These are phyloP conservation scores for Aurelia coerulea DNA, from an alignment of 30 jellyfish, hydroid and myxozoan species.

Conservation along the genomic window DNA sequence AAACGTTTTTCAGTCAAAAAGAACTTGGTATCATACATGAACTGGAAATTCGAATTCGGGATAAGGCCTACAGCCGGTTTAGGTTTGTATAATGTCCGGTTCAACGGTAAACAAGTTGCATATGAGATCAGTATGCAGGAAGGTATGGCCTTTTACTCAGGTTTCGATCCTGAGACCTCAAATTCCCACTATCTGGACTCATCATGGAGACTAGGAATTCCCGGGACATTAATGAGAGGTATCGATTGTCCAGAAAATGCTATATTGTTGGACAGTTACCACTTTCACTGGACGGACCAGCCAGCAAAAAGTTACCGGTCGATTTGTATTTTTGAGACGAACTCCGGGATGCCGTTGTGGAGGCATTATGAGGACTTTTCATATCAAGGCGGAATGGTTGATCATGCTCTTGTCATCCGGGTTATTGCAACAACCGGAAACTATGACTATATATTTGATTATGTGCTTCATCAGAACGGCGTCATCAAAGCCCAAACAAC, in stretches of 20 bases:
- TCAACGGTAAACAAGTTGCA: constrained; percentile 49
- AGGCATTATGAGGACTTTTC: constrained; percentile 62
- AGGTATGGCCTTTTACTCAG: constrained; percentile 58
- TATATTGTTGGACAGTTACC: constrained; percentile 31
- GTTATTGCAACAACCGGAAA: constrained; percentile 64
- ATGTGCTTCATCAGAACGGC: constrained; percentile 60
- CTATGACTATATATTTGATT: constrained; percentile 67
- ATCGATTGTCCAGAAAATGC: constrained; percentile 72
- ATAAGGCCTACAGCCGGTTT: constrained; percentile 51
- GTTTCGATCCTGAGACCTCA: constrained; percentile 46
- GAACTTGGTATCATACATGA: constrained; percentile 48
- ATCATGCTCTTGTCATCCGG: constrained; percentile 57
- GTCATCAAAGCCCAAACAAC: constrained; percentile 60
- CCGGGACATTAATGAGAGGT: constrained; percentile 36
- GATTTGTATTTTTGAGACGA: constrained; percentile 69
- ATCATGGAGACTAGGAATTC: constrained; percentile 52
- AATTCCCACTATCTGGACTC: constrained; percentile 53
- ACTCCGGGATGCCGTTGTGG: constrained; percentile 71
- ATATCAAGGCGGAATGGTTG: constrained; percentile 61
- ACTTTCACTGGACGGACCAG: constrained; percentile 8
- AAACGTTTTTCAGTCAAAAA: constrained; percentile 51
- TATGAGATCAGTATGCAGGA: constrained; percentile 77
- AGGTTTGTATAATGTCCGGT: constrained; percentile 53
- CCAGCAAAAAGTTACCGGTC: constrained; percentile 50
- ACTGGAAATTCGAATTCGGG: constrained; percentile 61